Base-by-base conservation (phyloP, 2,797 vertebrate species). In the Myotis daubentonii region DNA sequence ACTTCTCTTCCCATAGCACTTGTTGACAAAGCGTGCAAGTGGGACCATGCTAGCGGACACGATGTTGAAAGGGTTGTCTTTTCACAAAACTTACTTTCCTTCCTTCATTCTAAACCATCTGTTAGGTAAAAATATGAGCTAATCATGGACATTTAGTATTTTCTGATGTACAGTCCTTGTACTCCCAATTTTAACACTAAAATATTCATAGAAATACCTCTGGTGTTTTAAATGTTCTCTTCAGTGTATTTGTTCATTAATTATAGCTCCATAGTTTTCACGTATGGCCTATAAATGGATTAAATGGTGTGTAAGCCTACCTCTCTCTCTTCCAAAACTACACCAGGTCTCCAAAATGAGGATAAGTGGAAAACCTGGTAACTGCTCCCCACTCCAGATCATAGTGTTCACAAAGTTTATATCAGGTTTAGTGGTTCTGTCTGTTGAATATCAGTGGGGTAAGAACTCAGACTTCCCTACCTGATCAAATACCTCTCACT, bases 151-250 rank as follows among this genome's bases (percentile, higher is more conserved):
- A 88, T 78, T 89, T 92, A 66, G 41, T 91, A 53, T 93, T 92
- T 96, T 92, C 62, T 95, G 16, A 66, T 91, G 66, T 94, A 53
- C 89, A 65, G 70, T 83, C 66, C 17, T n/a, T 92, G 5, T 3
- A 62, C 20, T 92, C 44, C 23, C 75, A 60, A 72, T 94, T 94
- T 91, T 93, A 84, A 83, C 65, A 72, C 80, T 95, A 84, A 96
- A 80, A 79, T 96, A 78, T 53, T 79, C 95, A 47, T 92, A 91
- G 71, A 81, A 62, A 60, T 79, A 90, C 33, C 38, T 83, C 38
- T 93, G 10, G 23, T 89, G 94, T 95, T 94, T 68, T 65, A 60
- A 93, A 53, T 81, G 66, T 51, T 55, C 16, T 70, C 55, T 90
- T 44, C 49, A 71, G 41, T 81, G 8, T 82, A 53, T 80, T 89